Conservation (phyloP, 1,140 invertebrate species). For the Brachionus rotundiformis region DNA sequence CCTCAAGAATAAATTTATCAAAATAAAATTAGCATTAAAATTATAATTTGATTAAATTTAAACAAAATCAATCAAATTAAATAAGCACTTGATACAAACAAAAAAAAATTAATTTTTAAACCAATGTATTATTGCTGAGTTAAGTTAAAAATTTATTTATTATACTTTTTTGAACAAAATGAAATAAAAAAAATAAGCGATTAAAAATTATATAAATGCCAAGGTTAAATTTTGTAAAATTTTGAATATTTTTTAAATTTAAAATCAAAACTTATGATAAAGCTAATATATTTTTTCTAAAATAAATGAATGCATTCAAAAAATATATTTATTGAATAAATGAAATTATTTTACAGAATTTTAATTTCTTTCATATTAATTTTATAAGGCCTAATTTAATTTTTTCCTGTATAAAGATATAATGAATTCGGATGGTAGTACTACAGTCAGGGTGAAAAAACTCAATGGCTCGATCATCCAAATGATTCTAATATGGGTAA, state of each 20-base stretch:
- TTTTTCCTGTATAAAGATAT: not conserved
- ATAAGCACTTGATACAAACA: too few species aligned
- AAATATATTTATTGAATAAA: not conserved
- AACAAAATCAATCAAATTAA: too few species aligned
- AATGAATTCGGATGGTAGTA: not conserved
- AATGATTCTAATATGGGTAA: conserved; percentile 39
- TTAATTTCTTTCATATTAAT: not conserved
- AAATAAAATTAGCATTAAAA: too few species aligned
- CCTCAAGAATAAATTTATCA: too few species aligned
- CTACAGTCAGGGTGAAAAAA: conserved; percentile 6
- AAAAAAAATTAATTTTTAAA: too few species aligned
- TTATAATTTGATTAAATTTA: too few species aligned
- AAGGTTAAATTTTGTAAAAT: not conserved
- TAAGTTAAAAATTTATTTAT: too few species aligned
- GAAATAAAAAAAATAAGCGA: too few species aligned
- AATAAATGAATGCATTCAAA: not conserved
- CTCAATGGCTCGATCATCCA: conserved; percentile 15
- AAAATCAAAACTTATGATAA: not conserved
- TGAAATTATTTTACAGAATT: not conserved
- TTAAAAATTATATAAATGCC: not conserved
- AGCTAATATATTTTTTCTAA: not conserved
- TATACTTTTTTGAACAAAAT: not conserved
- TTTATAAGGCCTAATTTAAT: conserved; percentile 34
- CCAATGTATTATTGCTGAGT: too few species aligned
- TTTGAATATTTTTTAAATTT: not conserved